phyloP scores from a whole-genome alignment of 2,888 invertebrate genomes.

The Leucophenga maculata region DNA sequence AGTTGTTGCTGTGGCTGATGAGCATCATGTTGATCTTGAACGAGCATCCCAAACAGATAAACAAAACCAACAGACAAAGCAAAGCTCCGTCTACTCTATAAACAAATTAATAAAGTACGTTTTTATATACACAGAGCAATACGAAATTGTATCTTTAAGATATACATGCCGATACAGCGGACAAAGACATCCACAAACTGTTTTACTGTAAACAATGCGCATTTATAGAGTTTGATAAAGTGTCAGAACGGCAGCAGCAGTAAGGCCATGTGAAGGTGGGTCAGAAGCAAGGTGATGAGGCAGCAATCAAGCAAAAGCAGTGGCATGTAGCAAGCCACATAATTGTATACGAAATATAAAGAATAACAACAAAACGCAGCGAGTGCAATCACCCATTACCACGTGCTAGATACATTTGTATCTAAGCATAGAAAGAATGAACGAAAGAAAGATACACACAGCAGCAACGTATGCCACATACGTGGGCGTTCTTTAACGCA shows the following conservation, averaged over 20 bases:
- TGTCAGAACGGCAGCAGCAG: not conserved
- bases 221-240: not conserved
- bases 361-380: no score
- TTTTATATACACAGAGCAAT: not conserved
- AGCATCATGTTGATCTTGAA: not conserved
- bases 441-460: no score
- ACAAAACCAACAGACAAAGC: not conserved
- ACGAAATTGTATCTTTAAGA: not conserved
- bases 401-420: no score
- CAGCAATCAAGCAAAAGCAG: not conserved
- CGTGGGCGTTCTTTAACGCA: no score
- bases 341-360: no score
- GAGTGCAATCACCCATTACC: no score
- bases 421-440: no score
- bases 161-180: not conserved
- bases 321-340: not conserved
- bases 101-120: not conserved
- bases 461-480: no score
- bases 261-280: no score
- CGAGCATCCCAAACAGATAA: not conserved
- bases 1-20: no score
- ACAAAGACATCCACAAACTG: conserved; percentile 4
- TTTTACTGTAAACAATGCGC: not conserved
- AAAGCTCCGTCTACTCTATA: not conserved
- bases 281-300: not conserved